Conservation (phyloP, 1,140 invertebrate genomes). For the Phocides pigmalion region DNA sequence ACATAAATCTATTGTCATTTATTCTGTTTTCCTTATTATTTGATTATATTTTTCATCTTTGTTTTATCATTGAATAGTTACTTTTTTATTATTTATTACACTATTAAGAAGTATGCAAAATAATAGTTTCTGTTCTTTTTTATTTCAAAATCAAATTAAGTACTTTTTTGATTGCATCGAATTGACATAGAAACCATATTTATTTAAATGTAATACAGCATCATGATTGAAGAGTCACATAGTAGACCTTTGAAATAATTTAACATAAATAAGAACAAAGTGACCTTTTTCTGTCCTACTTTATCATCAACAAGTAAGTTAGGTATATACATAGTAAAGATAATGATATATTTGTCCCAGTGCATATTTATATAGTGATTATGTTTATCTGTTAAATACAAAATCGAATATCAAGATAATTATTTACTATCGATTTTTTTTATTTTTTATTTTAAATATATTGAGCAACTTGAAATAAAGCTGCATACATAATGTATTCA, state of each 20-base stretch:
- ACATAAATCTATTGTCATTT: too few species aligned
- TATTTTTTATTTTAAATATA: too few species aligned
- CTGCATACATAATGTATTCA: too few species aligned
- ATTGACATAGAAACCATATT: conserved; percentile 35
- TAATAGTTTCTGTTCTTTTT: too few species aligned
- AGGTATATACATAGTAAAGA: neutral
- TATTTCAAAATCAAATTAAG: conserved; percentile 9
- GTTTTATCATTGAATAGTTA: too few species aligned
- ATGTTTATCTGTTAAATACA: neutral
- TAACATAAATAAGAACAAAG: neutral
- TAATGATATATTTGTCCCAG: neutral
- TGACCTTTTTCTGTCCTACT: neutral
- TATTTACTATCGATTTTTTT: too few species aligned
- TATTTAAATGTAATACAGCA: conserved; percentile 27
- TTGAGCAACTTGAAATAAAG: too few species aligned
- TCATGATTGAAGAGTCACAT: neutral
- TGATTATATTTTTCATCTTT: too few species aligned
- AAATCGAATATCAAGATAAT: neutral
- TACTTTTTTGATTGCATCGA: neutral
- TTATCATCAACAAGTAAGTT: neutral
- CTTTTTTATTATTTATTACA: too few species aligned
- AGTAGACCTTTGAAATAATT: conserved; percentile 2
- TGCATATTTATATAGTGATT: neutral
- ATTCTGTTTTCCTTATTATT: too few species aligned
- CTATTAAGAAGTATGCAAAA: too few species aligned